Base-by-base conservation (phyloP, 2,113 vertebrate genomes). In the Labeo catla region DNA sequence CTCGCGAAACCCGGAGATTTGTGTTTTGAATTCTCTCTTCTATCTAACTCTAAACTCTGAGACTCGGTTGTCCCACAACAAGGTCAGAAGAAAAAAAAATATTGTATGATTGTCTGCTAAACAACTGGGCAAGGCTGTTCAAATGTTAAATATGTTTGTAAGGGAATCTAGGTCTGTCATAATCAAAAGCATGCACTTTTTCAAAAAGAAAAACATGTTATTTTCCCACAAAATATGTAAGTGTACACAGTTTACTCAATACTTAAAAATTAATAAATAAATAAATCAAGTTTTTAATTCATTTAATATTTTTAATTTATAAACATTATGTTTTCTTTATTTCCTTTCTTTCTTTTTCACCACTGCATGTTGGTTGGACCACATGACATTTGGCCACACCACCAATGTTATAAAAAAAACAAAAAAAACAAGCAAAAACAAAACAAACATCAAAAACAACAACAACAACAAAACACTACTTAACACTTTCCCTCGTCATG, bases 41-140 rank as follows among this genome's bases (percentile, higher is more conserved):
- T 86, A 59, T 86, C 52, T 66, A 49, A 83, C 19, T 45, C 57
- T 77, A 84, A 74, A 83, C 85, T 21, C 78, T 54, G 47, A 76
- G 47, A 47, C 49, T 76, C 28, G 16, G 50, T 47, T 23, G 83
- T 85, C 15, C 43, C 84, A 76, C n/a, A 76, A 66, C 88, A 83
- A 85, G 52, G 83, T 85, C 78, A 76, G 36, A 66, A 39, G 34
- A 81, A 52, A 16, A 76, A 81, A n/a, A n/a, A 4, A n/a, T 39
- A 81, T 23, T 76, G 28, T 66, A 12, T 70, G 76, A 82, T 45
- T 52, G 9, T 54, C 34, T 83, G 78, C 72, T 73, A 70, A 86
- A 78, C 28, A 59, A 70, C 81, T 19, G 39, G 10, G 12, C 23
- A 47, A 8, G 23, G 57, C 49, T 34, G 54, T 87, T 84, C 6